A percentile compares a stretch with the other conserved stretches of the same genome.
Conservation (phyloP, 2,888 invertebrate species). For the Leptothorax acervorum region DNA sequence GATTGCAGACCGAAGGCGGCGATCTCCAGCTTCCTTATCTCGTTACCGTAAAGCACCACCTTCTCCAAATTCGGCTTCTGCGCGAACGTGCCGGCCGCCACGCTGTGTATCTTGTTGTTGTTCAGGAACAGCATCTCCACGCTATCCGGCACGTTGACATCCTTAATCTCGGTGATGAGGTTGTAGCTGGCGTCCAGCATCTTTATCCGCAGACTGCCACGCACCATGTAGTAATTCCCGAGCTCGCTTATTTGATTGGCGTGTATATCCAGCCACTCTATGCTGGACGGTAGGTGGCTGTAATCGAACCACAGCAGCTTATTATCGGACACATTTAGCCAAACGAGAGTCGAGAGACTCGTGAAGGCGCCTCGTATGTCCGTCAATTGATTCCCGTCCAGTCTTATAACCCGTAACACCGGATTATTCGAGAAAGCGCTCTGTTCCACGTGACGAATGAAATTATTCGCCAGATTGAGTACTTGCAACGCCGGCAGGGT, state of each 20-base stretch:
- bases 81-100: slow-evolving; percentile 90
- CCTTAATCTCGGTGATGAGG: slow-evolving; percentile 89
- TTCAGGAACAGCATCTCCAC: slow-evolving; percentile 91
- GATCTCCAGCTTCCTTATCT: slow-evolving; percentile 90
- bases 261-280: slow-evolving; percentile 94
- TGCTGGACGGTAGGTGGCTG: slow-evolving; percentile 91
- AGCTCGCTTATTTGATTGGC: slow-evolving; percentile 92
- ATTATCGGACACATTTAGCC: slow-evolving; percentile 94
- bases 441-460: slow-evolving; percentile 91
- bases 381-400: slow-evolving; percentile 92
- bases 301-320: slow-evolving; percentile 93
- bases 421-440: slow-evolving; percentile 92
- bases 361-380: slow-evolving; percentile 93
- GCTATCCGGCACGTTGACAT: slow-evolving; percentile 91
- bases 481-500: slow-evolving; percentile 91
- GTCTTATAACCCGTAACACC: slow-evolving; percentile 91
- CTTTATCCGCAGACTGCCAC: slow-evolving; percentile 89
- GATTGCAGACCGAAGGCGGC: slow-evolving; percentile 90
- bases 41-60: slow-evolving; percentile 92
- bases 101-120: slow-evolving; percentile 90
- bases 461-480: slow-evolving; percentile 93
- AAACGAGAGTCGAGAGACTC: slow-evolving; percentile 90
- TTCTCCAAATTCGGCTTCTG: slow-evolving; percentile 91
- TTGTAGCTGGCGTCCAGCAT: slow-evolving; percentile 93
- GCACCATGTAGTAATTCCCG: slow-evolving; percentile 90